phyloP scores from a whole-genome alignment of 1,140 invertebrate species.

The Camponotus pennsylvanicus region DNA sequence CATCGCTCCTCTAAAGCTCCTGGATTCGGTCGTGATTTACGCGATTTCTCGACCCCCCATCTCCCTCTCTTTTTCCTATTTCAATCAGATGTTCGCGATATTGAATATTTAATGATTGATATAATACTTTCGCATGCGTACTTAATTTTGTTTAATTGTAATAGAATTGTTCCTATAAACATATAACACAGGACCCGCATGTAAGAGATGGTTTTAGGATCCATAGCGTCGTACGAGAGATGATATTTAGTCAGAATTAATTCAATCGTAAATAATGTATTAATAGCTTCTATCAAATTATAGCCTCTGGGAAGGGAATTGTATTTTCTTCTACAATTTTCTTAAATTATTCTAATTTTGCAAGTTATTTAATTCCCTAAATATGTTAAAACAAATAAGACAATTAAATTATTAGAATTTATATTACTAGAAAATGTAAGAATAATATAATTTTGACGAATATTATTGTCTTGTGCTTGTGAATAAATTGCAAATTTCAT shows the following conservation, averaged over 20 bases:
- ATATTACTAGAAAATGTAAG: not conserved
- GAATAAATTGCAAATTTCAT: not conserved
- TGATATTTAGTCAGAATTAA: not conserved
- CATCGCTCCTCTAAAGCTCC: conserved; percentile 56
- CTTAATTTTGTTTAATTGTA: not conserved
- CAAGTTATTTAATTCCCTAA: not conserved
- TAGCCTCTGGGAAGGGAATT: too few relatives aligned
- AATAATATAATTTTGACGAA: not conserved
- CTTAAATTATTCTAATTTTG: not conserved
- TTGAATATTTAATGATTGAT: conserved; percentile 25
- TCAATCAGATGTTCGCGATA: conserved; percentile 7
- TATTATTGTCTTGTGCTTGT: not conserved
- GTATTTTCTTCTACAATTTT: not conserved
- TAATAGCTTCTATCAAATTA: not conserved
- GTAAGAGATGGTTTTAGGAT: not conserved
- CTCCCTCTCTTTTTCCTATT: not conserved
- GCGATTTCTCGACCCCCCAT: not conserved
- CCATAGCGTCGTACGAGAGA: not conserved
- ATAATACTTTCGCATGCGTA: not conserved
- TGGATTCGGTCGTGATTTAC: conserved; percentile 10
- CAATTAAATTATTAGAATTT: too few relatives aligned
- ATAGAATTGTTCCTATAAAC: not conserved
- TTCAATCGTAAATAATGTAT: not conserved
- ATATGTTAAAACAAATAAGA: too few relatives aligned
- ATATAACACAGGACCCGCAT: not conserved